Evolutionary conservation across 2,888 invertebrate genomes (phyloP).

Genomic region (Autographa gamma): DNA sequence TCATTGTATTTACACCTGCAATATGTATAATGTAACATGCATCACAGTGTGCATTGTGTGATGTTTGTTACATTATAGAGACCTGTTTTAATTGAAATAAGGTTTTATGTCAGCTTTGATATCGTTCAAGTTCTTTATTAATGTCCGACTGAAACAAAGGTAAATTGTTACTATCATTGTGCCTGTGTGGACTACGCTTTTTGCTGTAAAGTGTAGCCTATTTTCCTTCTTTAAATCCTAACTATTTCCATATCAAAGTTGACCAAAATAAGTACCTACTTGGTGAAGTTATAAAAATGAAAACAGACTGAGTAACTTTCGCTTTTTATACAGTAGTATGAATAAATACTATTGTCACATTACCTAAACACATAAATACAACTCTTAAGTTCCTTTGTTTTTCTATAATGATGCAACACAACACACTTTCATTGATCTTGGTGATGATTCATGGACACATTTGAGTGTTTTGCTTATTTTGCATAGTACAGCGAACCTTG

Average conservation of each 20-base stretch:
- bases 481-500: slow-evolving; percentile 20
- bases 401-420: slow-evolving; percentile 29
- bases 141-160: not conserved
- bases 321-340: not conserved
- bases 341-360: not conserved
- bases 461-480: slow-evolving; percentile 36
- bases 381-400: slow-evolving; percentile 36
- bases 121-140: not conserved
- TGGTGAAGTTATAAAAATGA: no score
- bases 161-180: not conserved
- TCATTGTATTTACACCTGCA: slow-evolving; percentile 50
- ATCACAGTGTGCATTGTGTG: slow-evolving; percentile 18
- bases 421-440: slow-evolving; percentile 30
- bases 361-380: not conserved
- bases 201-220: no score
- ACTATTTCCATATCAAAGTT: no score
- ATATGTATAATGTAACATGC: slow-evolving; percentile 23
- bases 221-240: no score
- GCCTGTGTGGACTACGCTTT: no score
- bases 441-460: slow-evolving; percentile 40
- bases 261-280: no score
- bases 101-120: not conserved
- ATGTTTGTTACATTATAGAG: slow-evolving; percentile 8
- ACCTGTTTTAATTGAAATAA: slow-evolving; percentile 13
- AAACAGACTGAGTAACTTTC: no score